These are phyloP conservation scores for Morpho helenor DNA, from an alignment of 2,888 invertebrate genomes.

Conservation along the genomic window DNA sequence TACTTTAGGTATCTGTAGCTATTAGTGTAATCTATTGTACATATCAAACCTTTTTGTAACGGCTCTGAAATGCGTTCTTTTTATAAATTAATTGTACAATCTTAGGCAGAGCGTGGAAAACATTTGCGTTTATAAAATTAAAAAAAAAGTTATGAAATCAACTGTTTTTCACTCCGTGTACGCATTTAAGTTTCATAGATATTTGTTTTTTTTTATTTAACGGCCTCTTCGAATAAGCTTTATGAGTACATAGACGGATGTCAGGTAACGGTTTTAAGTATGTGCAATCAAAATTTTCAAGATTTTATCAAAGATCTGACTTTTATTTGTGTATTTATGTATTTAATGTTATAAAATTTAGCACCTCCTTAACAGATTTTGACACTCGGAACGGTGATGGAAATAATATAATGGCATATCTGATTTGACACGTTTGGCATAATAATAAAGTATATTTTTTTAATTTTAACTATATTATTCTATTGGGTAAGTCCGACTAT, in stretches of 20 bases:
- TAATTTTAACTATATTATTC: too few relatives aligned
- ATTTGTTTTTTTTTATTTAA: constrained; percentile 31
- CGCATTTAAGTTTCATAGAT: constrained; percentile 56
- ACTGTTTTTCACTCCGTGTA: constrained; percentile 13
- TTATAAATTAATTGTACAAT: constrained; percentile 51
- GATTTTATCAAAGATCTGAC: constrained; percentile 44
- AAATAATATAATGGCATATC: neutral
- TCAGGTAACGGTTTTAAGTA: constrained; percentile 29
- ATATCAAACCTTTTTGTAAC: constrained; percentile 57
- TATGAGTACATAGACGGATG: constrained; percentile 24
- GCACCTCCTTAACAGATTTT: neutral
- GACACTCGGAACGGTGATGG: neutral
- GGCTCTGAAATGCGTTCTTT: constrained; percentile 37
- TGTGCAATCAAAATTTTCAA: constrained; percentile 56
- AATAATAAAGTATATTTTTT: too few relatives aligned
- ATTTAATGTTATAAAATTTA: neutral
- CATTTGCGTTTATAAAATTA: neutral
- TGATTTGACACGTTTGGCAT: neutral
- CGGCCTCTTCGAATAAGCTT: constrained; percentile 32
- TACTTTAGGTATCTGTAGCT: constrained; percentile 33
- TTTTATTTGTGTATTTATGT: constrained; percentile 20
- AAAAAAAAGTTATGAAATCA: neutral
- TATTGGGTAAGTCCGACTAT: too few relatives aligned
- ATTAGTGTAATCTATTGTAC: constrained; percentile 56
- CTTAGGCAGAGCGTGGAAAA: constrained; percentile 13